These are phyloP conservation scores for Drosophila nannoptera DNA, from an alignment of 1,140 invertebrate genomes.

Conservation along the genomic window DNA sequence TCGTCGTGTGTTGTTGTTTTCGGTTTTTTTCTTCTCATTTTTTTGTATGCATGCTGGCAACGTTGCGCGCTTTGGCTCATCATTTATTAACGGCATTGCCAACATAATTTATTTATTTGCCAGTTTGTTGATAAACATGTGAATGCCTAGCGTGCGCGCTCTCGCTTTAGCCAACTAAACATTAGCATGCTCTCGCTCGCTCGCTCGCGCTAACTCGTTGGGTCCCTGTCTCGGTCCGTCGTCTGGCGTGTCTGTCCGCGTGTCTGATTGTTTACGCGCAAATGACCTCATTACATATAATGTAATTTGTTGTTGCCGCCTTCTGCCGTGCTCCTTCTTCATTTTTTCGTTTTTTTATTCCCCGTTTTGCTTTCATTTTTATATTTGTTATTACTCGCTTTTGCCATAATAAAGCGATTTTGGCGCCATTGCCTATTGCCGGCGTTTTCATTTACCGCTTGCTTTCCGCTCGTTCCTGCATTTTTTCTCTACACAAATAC, in stretches of 20 bases:
- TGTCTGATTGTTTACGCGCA: slow-evolving; percentile 71
- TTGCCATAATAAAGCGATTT: slow-evolving; percentile 73
- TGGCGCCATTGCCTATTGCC: slow-evolving; percentile 47
- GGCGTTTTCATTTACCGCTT: slow-evolving; percentile 24
- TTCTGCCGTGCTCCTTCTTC: slow-evolving; percentile 1
- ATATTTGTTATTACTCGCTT: slow-evolving; percentile 52
- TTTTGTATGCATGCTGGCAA: slow-evolving; percentile 15
- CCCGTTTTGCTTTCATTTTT: slow-evolving; percentile 30
- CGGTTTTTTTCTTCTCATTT: neutral
- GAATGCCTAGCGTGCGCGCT: slow-evolving; percentile 22
- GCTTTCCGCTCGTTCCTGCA: neutral
- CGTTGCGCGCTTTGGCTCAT: slow-evolving; percentile 46
- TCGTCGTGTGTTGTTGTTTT: neutral
- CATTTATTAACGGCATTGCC: slow-evolving; percentile 61
- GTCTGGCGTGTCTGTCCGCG: slow-evolving; percentile 14
- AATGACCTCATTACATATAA: slow-evolving; percentile 76
- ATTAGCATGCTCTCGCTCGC: neutral
- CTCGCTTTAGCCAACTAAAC: slow-evolving; percentile 8
- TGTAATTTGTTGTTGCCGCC: slow-evolving; percentile 62
- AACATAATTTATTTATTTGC: slow-evolving; percentile 74
- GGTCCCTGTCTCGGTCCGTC: neutral
- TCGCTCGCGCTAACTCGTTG: neutral
- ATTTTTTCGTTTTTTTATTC: slow-evolving; percentile 4
- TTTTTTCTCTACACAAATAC: neutral
- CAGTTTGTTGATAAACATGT: slow-evolving; percentile 74